These are phyloP conservation scores for Lepus americanus DNA, from an alignment of 2,113 vertebrate species.

Conservation along the genomic window DNA sequence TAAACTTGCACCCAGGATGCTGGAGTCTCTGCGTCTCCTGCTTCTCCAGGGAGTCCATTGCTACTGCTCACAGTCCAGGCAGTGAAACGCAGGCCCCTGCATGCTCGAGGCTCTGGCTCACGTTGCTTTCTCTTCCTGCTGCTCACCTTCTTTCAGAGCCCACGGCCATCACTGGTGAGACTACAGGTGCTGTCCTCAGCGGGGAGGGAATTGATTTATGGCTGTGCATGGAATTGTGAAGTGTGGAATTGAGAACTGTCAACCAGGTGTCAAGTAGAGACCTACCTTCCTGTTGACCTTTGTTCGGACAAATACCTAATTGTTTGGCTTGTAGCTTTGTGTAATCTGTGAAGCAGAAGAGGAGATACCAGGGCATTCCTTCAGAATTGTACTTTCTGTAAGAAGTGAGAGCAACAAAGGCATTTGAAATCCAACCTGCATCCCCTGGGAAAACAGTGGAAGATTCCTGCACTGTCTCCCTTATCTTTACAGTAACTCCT, in stretches of 20 bases:
- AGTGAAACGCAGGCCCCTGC: background rate
- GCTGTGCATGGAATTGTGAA: background rate
- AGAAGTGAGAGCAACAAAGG: slow-evolving; percentile 31
- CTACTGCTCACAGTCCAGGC: background rate
- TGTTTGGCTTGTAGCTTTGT: slow-evolving; percentile 30
- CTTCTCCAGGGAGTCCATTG: background rate
- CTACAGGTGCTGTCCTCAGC: background rate
- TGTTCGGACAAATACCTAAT: slow-evolving; percentile 7
- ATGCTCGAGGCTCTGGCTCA: background rate
- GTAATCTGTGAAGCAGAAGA: background rate
- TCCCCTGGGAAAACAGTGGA: background rate
- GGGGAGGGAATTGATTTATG: slow-evolving; percentile 23
- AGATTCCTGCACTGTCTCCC: background rate
- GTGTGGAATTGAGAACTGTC: slow-evolving; percentile 32
- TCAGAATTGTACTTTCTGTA: background rate
- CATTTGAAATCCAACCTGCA: slow-evolving; percentile 28
- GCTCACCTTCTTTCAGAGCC: background rate
- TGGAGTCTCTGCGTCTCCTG: background rate
- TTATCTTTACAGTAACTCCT: slow-evolving; percentile 8
- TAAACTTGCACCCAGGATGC: background rate
- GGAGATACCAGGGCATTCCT: background rate
- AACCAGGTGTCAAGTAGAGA: background rate
- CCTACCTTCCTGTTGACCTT: slow-evolving; percentile 45
- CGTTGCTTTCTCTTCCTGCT: background rate
- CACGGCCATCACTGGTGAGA: background rate